Conservation (phyloP, 2,888 invertebrate genomes). For the Torymus tubicola region DNA sequence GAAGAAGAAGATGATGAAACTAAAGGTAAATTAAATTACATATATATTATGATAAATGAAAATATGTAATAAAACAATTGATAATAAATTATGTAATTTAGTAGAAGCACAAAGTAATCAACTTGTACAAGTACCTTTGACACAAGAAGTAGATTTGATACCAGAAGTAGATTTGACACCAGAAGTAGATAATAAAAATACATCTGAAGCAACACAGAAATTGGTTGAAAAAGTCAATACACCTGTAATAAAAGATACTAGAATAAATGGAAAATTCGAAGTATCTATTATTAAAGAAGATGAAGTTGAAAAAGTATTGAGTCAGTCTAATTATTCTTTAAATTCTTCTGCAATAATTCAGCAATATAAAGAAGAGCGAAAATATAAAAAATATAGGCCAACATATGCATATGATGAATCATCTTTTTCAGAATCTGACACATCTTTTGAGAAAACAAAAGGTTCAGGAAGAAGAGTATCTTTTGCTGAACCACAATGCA, state of each 20-base stretch:
- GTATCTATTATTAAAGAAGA: conserved; percentile 52
- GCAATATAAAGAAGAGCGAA: background rate
- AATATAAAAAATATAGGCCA: conserved; percentile 16
- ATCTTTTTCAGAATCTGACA: conserved; percentile 48
- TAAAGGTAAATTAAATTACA: background rate
- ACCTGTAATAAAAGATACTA: conserved; percentile 45
- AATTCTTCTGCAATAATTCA: conserved; percentile 52
- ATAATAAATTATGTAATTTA: background rate
- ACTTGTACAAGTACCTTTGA: background rate
- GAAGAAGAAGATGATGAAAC: conserved; percentile 57
- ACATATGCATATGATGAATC: background rate
- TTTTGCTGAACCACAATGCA: conserved; percentile 59
- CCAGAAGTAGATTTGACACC: conserved; percentile 24
- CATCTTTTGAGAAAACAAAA: conserved; percentile 42
- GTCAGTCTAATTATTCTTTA: conserved; percentile 55
- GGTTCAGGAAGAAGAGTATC: conserved; percentile 60
- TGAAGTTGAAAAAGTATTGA: conserved; percentile 40
- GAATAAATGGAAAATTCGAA: conserved; percentile 57
- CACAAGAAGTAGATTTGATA: conserved; percentile 60
- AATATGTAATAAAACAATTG: background rate
- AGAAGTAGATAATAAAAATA: conserved; percentile 56
- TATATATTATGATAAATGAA: background rate
- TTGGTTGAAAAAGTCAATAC: background rate
- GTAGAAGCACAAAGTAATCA: conserved; percentile 1
- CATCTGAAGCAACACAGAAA: background rate